Evolutionary conservation across 2,888 invertebrate genomes (phyloP), one percentile per base, ranked within the genome.

Genomic region (Aproaerema taeniolella): DNA sequence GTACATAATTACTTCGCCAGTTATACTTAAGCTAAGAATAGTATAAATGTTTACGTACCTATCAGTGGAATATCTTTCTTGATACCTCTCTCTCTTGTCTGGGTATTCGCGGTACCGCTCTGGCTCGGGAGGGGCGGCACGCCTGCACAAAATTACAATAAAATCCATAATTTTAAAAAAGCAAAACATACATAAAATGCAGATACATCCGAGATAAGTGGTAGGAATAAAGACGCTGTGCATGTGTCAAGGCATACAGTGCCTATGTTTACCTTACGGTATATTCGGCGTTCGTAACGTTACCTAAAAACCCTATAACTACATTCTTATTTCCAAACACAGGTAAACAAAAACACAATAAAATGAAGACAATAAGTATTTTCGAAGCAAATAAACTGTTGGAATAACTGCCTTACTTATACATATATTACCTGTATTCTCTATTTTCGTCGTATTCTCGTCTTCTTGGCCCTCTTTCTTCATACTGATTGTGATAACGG

Each of bases 51-150:
- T 20, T 26, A 62, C 59, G 43, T 69, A 83, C 83, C 80, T 74
- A 39, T 81, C 80, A n/a, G 65, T 41, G 14, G 69, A 50, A 43
- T 58, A 72, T 39, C 50, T 55, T 9, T 82, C 78, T 52, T 64
- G 68, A 52, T 60, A 81, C 40, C 69, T 74, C 45, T 83, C 81
- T 58, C 72, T 75, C 63, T 70, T 73, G 30, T 77, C 82, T 5
- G 61, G 63, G 48, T 58, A 76, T 46, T 72, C 76, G 43, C 68
- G 70, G 58, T 61, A 79, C 33, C 75, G 73, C 13, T 76, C 73
- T 2, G 61, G 56, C 31, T 78, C 80, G 1, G 72, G 72, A 26
- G 71, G 74, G n/a, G n/a, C n/a, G 20, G 61, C 64, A 25, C 74
- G 78, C 49, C 81, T 81, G 39, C 3, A 39, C 34, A 12, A 40